These are phyloP conservation scores for Zenarchopterus dispar DNA, from an alignment of 2,797 vertebrate genomes.

Conservation along the genomic window DNA sequence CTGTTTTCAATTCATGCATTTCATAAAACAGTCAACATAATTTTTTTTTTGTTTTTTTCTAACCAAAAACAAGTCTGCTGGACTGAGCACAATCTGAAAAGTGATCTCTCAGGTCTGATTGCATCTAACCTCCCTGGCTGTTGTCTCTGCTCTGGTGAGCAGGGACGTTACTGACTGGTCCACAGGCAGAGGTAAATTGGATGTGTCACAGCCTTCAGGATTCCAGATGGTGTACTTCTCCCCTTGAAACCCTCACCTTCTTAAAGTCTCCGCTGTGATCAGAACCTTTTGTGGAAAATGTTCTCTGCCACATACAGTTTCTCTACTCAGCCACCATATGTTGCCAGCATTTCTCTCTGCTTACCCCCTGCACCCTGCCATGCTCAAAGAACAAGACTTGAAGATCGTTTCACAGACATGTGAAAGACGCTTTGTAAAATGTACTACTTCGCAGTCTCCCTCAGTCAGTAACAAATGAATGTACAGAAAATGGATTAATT, in stretches of 20 bases:
- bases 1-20: too few relatives aligned
- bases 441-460: slow-evolving; percentile 5
- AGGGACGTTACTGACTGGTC: slow-evolving; percentile 49
- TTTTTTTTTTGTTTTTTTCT: too few relatives aligned
- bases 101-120: slow-evolving; percentile 40
- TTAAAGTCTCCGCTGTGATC: slow-evolving; percentile 58
- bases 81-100: slow-evolving; percentile 22
- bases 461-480: slow-evolving; percentile 1
- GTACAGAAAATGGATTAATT: not conserved
- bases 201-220: slow-evolving; percentile 67
- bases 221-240: slow-evolving; percentile 76
- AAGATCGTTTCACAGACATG: slow-evolving; percentile 2
- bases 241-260: slow-evolving; percentile 60
- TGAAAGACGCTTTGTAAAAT: not conserved
- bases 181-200: slow-evolving; percentile 77
- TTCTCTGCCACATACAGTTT: slow-evolving; percentile 71
- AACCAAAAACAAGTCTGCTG: not conserved
- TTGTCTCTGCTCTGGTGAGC: slow-evolving; percentile 33
- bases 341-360: slow-evolving; percentile 30
- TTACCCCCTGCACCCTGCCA: slow-evolving; percentile 18
- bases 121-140: slow-evolving; percentile 31
- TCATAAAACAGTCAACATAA: too few relatives aligned
- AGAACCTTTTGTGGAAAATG: slow-evolving; percentile 57
- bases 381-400: slow-evolving; percentile 5
- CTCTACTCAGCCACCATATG: slow-evolving; percentile 67